Percentiles rank a stretch among this genome's conserved stretches.
These are phyloP conservation scores for Ennomos fuscantarius DNA, from an alignment of 2,888 invertebrate species.

Conservation along the genomic window DNA sequence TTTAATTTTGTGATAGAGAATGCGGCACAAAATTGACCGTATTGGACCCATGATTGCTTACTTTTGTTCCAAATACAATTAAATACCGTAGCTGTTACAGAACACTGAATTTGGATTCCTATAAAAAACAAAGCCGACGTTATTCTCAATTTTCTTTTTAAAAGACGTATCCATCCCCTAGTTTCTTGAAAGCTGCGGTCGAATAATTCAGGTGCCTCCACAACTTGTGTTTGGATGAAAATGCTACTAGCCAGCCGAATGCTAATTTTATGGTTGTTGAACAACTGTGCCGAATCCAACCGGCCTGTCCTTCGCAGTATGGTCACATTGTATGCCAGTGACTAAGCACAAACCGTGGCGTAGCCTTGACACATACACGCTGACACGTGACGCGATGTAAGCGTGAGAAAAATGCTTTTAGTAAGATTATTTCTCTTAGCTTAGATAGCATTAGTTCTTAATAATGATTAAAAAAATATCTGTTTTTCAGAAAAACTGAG, in stretches of 20 bases:
- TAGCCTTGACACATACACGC: background rate
- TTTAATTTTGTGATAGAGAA: too few relatives aligned
- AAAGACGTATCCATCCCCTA: slow-evolving; percentile 52
- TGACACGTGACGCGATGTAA: background rate
- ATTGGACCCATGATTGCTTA: too few relatives aligned
- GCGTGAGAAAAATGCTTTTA: too few relatives aligned
- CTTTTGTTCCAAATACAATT: background rate
- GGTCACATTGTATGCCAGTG: slow-evolving; percentile 38
- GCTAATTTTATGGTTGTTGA: slow-evolving; percentile 86
- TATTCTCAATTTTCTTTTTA: slow-evolving; percentile 9
- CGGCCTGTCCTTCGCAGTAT: slow-evolving; percentile 76
- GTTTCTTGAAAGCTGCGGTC: slow-evolving; percentile 70
- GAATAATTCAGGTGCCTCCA: slow-evolving; percentile 78
- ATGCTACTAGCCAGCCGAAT: slow-evolving; percentile 81
- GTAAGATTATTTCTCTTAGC: too few relatives aligned
- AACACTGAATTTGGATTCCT: background rate
- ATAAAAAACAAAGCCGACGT: slow-evolving; percentile 7
- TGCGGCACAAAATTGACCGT: too few relatives aligned
- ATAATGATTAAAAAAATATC: too few relatives aligned
- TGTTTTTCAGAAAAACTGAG: too few relatives aligned
- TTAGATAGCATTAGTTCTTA: too few relatives aligned
- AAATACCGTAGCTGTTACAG: background rate
- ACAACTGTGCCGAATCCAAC: slow-evolving; percentile 80
- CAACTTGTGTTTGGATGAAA: slow-evolving; percentile 76
- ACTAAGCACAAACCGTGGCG: slow-evolving; percentile 2